These are phyloP conservation scores for Helleia helle DNA, from an alignment of 2,888 invertebrate species.

Conservation along the genomic window DNA sequence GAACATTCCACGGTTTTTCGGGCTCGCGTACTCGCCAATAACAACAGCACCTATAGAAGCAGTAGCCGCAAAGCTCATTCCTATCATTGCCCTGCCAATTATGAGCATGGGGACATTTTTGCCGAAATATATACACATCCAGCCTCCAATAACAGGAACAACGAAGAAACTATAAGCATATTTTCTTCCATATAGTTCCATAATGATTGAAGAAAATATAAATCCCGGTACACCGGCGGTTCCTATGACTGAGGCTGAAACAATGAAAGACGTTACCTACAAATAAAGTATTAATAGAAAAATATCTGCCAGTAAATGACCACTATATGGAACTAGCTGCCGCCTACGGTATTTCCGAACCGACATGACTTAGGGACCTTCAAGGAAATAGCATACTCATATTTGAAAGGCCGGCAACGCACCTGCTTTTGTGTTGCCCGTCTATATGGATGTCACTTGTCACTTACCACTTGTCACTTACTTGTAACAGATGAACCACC, in stretches of 20 bases:
- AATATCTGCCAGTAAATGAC: no score
- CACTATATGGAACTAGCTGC: no score
- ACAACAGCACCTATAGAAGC: background rate
- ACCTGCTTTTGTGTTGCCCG: no score
- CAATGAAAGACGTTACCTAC: background rate
- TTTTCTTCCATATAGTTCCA: background rate
- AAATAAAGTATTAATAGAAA: no score
- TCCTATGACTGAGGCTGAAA: background rate
- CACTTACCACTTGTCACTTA: no score
- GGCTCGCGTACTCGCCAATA: background rate
- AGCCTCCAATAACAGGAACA: background rate
- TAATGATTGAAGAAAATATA: background rate
- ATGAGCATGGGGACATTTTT: background rate
- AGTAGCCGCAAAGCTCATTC: background rate
- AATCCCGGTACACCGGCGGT: background rate
- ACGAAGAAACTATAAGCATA: background rate
- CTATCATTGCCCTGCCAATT: background rate
- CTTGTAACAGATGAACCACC: no score
- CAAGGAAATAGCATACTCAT: no score
- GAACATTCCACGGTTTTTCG: background rate
- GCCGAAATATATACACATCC: background rate
- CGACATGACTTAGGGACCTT: no score
- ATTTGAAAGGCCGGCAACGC: no score
- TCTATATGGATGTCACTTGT: no score
- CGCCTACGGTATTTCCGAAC: no score